Percentiles rank a stretch among this genome's conserved stretches.
Conservation (phyloP, 2,113 vertebrate genomes). For the Myxocyprinus asiaticus region DNA sequence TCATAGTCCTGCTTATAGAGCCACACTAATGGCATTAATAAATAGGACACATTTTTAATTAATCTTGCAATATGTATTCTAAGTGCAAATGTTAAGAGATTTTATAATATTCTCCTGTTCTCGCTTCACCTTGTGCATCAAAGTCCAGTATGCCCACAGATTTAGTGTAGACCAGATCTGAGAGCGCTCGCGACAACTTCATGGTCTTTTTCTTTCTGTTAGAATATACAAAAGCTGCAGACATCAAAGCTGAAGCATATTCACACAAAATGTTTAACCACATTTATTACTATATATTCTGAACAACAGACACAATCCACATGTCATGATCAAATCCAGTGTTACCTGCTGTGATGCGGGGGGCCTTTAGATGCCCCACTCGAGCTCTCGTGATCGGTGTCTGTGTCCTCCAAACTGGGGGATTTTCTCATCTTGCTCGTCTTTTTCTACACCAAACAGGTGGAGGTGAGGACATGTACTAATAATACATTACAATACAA, state of each 20-base stretch:
- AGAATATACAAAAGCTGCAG: constrained; percentile 1
- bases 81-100: neutral
- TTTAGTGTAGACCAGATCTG: constrained; percentile 93
- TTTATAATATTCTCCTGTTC: neutral
- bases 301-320: neutral
- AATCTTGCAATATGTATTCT: neutral
- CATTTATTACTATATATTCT: neutral
- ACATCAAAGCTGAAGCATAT: neutral
- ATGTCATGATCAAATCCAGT: neutral
- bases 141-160: constrained; percentile 91
- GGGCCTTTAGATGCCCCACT: constrained; percentile 77
- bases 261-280: too few relatives aligned
- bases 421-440: constrained; percentile 84
- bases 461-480: neutral
- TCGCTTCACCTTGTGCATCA: constrained; percentile 83
- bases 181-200: constrained; percentile 93
- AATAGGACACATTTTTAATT: too few relatives aligned
- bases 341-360: constrained; percentile 81
- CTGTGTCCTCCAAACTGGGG: constrained; percentile 87
- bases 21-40: too few relatives aligned
- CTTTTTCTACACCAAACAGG: constrained; percentile 81
- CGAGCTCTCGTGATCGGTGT: constrained; percentile 83
- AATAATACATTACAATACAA: too few relatives aligned
- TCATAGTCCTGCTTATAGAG: too few relatives aligned
- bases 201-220: constrained; percentile 91